These are phyloP conservation scores for Epinotia nisella DNA, from an alignment of 2,888 invertebrate genomes.

Conservation along the genomic window DNA sequence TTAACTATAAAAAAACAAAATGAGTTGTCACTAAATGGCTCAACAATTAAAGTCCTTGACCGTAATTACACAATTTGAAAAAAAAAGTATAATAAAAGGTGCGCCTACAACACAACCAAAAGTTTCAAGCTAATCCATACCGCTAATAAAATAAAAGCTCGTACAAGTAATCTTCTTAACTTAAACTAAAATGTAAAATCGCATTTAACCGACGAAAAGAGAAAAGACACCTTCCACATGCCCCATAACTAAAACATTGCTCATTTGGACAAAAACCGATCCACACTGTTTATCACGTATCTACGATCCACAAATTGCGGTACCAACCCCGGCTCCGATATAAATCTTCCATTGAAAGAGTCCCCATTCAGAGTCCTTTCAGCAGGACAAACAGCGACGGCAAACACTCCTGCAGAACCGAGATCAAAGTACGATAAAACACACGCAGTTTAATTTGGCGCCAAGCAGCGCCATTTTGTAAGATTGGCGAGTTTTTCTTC, in stretches of 20 bases:
- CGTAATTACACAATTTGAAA: no score
- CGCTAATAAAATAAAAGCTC: no score
- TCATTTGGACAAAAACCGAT: conserved; percentile 42
- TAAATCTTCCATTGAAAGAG: conserved; percentile 79
- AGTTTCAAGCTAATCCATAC: no score
- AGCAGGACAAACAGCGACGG: conserved; percentile 76
- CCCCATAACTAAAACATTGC: neutral
- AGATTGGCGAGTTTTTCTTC: conserved; percentile 58
- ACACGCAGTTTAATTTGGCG: conserved; percentile 79
- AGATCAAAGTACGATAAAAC: conserved; percentile 83
- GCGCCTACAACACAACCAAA: no score
- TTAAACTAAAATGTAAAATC: no score
- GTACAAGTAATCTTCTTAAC: no score
- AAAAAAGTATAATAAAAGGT: no score
- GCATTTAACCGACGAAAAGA: no score
- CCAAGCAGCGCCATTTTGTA: conserved; percentile 80
- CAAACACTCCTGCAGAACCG: conserved; percentile 75
- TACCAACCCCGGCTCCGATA: conserved; percentile 67
- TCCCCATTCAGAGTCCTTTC: conserved; percentile 74
- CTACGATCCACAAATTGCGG: conserved; percentile 81
- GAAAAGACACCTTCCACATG: no score
- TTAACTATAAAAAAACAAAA: no score
- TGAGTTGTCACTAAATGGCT: no score
- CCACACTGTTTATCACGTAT: conserved; percentile 67
- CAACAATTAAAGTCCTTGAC: no score